Base-by-base conservation (phyloP, 2,888 invertebrate species). In the Apodemia hepburni region DNA sequence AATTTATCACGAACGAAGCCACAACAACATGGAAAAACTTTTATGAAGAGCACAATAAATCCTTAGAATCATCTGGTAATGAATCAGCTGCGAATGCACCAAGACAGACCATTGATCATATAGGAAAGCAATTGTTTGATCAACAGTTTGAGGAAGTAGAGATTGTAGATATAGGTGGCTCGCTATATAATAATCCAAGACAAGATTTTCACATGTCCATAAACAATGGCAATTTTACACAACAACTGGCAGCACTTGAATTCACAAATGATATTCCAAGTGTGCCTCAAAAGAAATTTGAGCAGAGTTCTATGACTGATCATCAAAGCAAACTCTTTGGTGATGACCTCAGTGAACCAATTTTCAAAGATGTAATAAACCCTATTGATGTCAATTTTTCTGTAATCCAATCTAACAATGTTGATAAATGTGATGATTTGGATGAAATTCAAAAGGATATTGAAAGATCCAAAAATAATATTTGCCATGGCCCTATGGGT, bases 1-100 rank as follows among this genome's bases (percentile, higher is more conserved):
- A 91, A 65, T 91, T 88, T 65, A 76, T 79, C 17, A 85, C 85
- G 17, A 84, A 87, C 66, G 91, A 89, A 77, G 89, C 81, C 0
- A 89, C 90, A 4, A 90, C 87, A 1, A 87, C 91, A 27, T 91
- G 90, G 91, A 87, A 85, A 69, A 88, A 84, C 64, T 81, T 89
- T 60, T 91, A 91, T 51, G 91, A 87, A 65, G 85, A 90, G 54
- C 88, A 89, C 64, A 89, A 91, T 64, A 87, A 85, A 59, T 84
- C 87, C 0, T 65, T 85, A 22, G 91, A 91, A 67, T 82, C 81
- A 0, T 89, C 88, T 0, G 81, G 78, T 5, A 87, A 87, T 64
- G 88, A 89, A 15, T 79, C 81, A 0, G 80, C 70, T 0, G 73
- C 69, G 0, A 78, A 83, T 42, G 70, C 73, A 0, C 68, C 73